Percentiles rank a stretch among this genome's conserved stretches.
Conservation (phyloP, 1,140 invertebrate species). For the Drosophila dunni region DNA sequence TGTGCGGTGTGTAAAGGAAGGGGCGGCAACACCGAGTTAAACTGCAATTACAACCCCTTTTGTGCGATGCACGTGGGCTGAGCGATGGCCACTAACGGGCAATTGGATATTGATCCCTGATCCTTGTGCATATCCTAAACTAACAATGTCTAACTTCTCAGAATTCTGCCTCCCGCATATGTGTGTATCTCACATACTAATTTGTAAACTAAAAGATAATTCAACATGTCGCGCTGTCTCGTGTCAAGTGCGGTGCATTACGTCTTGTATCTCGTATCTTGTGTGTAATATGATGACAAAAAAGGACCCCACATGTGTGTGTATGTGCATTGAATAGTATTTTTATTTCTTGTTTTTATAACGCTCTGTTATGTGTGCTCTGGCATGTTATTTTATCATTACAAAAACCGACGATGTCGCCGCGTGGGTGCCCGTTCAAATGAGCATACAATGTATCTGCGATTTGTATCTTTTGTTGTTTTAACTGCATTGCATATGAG, state of each 20-base stretch:
- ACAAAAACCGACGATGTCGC: constrained; percentile 58
- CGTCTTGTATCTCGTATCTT: constrained; percentile 21
- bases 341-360: constrained; percentile 22
- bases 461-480: constrained; percentile 45
- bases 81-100: constrained; percentile 49
- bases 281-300: constrained; percentile 65
- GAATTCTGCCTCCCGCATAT: constrained; percentile 62
- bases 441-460: constrained; percentile 1
- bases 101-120: constrained; percentile 44
- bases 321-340: background rate
- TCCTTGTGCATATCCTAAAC: constrained; percentile 58
- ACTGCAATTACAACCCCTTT: constrained; percentile 76
- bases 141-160: constrained; percentile 61
- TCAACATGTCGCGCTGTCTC: constrained; percentile 66
- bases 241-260: constrained; percentile 63
- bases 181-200: constrained; percentile 63
- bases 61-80: constrained; percentile 69
- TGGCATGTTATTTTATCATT: constrained; percentile 76
- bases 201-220: constrained; percentile 75
- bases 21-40: constrained; percentile 62
- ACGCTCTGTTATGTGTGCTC: constrained; percentile 16
- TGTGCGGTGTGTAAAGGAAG: constrained; percentile 43
- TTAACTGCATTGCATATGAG: constrained; percentile 42
- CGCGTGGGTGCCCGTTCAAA: constrained; percentile 56
- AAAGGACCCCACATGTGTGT: constrained; percentile 73